Evolutionary conservation across 2,888 invertebrate genomes (phyloP).

Genomic region (Phytoseiulus persimilis): DNA sequence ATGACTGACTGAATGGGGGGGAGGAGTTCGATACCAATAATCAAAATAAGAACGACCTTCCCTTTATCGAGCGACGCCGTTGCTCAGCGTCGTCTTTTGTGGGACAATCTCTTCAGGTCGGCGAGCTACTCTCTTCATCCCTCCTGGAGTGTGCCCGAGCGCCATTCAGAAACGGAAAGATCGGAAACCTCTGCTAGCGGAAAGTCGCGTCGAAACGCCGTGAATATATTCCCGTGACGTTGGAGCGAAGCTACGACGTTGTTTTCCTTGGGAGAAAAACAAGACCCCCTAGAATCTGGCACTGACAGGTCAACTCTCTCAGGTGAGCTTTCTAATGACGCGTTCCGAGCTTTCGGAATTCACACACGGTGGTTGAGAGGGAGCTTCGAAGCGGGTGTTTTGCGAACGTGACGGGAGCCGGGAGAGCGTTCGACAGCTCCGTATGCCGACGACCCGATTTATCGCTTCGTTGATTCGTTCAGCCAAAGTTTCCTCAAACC

Average conservation of each 20-base stretch:
- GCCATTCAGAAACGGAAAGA: not conserved
- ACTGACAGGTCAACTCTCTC: not conserved
- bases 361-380: not conserved
- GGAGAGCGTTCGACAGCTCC: not conserved
- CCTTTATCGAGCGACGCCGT: not conserved
- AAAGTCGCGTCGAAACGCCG: not conserved
- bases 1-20: not conserved
- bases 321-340: not conserved
- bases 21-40: not conserved
- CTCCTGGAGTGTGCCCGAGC: not conserved
- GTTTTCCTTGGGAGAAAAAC: not conserved
- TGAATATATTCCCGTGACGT: not conserved
- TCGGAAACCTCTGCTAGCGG: not conserved
- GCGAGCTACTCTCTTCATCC: not conserved
- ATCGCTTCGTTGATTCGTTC: slow-evolving; percentile 5
- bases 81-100: not conserved
- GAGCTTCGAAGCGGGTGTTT: not conserved
- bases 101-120: not conserved
- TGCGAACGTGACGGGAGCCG: not conserved
- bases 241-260: too few relatives aligned
- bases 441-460: not conserved
- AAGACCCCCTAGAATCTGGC: not conserved
- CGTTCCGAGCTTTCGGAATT: not conserved
- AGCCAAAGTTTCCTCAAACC: not conserved
- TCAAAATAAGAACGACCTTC: not conserved